Evolutionary conservation across 35 echinoderm and acorn worm genomes (phyloP).

Genomic region (Stichopus chloronotus): DNA sequence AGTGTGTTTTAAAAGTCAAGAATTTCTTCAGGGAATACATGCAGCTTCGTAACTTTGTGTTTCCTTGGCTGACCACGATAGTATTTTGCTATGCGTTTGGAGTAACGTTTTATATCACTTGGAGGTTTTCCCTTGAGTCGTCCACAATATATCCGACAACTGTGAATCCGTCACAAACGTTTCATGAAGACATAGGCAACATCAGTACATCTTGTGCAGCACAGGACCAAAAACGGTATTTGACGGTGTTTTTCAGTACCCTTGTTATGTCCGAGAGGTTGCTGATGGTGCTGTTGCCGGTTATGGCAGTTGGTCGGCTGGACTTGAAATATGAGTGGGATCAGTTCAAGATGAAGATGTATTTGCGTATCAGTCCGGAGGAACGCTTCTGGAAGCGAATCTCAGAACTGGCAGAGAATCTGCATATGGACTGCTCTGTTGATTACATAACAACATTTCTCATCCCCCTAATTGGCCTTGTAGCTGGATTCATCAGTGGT

Average conservation of each 20-base stretch:
- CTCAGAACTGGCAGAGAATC: neutral
- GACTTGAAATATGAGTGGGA: slow-evolving; percentile 46
- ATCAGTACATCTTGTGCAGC: neutral
- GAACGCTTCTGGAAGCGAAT: neutral
- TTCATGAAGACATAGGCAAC: too few relatives aligned
- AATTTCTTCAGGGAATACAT: neutral
- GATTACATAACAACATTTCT: neutral
- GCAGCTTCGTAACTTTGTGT: neutral
- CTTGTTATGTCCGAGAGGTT: neutral
- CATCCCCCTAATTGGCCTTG: neutral
- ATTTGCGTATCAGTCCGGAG: neutral
- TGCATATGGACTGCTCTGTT: neutral
- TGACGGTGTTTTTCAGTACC: neutral
- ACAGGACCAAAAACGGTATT: neutral
- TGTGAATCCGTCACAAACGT: too few relatives aligned
- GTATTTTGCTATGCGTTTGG: neutral
- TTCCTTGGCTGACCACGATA: neutral
- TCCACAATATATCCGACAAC: too few relatives aligned
- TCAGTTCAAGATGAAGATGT: slow-evolving; percentile 14
- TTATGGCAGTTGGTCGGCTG: neutral
- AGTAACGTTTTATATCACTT: neutral
- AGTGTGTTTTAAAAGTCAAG: neutral
- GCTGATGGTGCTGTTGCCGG: neutral
- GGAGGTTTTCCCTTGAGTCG: neutral
- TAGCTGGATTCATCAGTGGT: neutral